Evolutionary conservation across 1,140 invertebrate genomes (phyloP).

Genomic region (Orussus abietinus): DNA sequence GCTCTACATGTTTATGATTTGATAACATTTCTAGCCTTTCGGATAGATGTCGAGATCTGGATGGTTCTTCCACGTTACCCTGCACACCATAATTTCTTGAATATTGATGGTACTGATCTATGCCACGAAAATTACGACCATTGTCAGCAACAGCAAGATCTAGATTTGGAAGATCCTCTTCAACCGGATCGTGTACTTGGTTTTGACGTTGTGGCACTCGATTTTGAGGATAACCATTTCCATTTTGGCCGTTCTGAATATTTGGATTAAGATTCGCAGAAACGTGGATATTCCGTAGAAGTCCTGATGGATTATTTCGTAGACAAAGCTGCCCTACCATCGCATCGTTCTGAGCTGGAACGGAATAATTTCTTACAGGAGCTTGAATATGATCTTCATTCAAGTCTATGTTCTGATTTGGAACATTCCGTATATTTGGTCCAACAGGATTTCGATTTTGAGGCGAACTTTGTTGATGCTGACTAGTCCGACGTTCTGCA

Average conservation of each 20-base stretch:
- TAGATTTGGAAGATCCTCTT: conserved; percentile 26
- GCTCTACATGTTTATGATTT: conserved; percentile 45
- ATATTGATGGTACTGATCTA: conserved; percentile 9
- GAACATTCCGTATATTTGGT: conserved; percentile 25
- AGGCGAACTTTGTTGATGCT: conserved; percentile 35
- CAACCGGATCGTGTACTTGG: conserved; percentile 18
- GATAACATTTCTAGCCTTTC: conserved; percentile 50
- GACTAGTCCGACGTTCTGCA: conserved; percentile 40
- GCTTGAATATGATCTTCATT: too few relatives aligned
- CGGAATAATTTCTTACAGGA: too few relatives aligned
- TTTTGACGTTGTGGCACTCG: not conserved
- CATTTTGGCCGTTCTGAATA: conserved; percentile 3
- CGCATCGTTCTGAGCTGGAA: too few relatives aligned
- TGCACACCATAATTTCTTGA: conserved; percentile 23
- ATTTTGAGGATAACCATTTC: not conserved
- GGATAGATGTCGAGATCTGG: conserved; percentile 39
- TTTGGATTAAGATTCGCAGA: conserved; percentile 9
- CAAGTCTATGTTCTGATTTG: conserved; percentile 30
- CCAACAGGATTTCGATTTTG: conserved; percentile 25
- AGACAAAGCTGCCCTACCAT: too few relatives aligned
- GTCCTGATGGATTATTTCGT: not conserved
- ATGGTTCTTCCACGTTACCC: conserved; percentile 30
- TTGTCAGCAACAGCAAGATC: too few relatives aligned
- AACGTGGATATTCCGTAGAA: not conserved
- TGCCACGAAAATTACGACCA: not conserved